A percentile compares a stretch with the other conserved stretches of the same genome.
Evolutionary conservation across 2,888 invertebrate genomes (phyloP).

Genomic region (Camponotus fellah): DNA sequence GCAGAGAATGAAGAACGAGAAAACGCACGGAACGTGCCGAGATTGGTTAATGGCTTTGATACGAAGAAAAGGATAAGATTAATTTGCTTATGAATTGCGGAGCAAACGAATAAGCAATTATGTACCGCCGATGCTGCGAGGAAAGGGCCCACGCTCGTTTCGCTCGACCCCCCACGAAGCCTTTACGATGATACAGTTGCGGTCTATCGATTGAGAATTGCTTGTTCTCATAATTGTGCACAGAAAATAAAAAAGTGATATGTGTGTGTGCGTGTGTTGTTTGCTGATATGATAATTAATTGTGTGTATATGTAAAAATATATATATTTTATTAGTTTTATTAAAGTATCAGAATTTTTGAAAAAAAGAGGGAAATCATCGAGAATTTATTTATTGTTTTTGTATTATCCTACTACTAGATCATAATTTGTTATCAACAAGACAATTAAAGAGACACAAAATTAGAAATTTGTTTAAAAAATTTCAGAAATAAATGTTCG

Average conservation of each 20-base stretch:
- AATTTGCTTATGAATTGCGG: conserved; percentile 80
- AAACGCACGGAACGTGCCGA: conserved; percentile 73
- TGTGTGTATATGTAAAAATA: not conserved
- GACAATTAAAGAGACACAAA: not conserved
- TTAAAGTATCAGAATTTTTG: not conserved
- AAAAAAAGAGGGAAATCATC: not conserved
- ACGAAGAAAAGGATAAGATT: conserved; percentile 82
- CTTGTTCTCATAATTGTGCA: not conserved
- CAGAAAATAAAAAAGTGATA: not conserved
- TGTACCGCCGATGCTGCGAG: conserved; percentile 59
- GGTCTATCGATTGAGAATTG: not conserved
- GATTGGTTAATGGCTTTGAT: conserved; percentile 83
- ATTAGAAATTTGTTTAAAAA: not conserved
- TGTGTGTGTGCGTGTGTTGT: not conserved
- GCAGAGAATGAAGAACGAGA: conserved; percentile 61
- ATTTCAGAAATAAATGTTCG: too few relatives aligned
- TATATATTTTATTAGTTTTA: not conserved
- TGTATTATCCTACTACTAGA: not conserved
- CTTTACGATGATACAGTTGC: conserved; percentile 21
- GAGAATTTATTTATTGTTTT: not conserved
- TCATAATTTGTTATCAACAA: not conserved
- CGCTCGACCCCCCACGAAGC: conserved; percentile 48
- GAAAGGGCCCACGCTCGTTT: conserved; percentile 60
- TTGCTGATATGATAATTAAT: not conserved
- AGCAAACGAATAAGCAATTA: conserved; percentile 82